phyloP scores from a whole-genome alignment of 2,797 vertebrate genomes.

The Chloroceryle amazona region DNA sequence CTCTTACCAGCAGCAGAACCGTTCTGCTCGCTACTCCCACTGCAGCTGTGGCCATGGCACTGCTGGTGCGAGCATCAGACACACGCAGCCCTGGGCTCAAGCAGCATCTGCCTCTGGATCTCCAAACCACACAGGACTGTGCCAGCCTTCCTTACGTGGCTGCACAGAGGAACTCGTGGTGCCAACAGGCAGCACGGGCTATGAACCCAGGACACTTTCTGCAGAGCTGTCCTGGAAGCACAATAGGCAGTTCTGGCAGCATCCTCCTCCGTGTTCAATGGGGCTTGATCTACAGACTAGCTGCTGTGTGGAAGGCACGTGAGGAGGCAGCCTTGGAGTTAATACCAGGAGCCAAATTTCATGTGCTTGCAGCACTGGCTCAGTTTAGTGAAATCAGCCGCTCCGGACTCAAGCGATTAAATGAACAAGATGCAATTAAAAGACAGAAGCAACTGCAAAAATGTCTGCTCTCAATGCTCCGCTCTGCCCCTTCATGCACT shows the following conservation, averaged over 20 bases:
- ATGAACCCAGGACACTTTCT: background rate
- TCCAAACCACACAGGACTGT: background rate
- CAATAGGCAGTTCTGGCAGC: background rate
- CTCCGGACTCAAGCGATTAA: background rate
- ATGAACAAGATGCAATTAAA: accelerated
- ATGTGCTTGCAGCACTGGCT: background rate
- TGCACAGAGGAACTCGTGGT: accelerated
- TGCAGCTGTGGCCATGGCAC: background rate
- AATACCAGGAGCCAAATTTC: background rate
- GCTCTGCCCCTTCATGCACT: background rate
- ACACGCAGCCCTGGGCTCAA: background rate
- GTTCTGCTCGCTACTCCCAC: background rate
- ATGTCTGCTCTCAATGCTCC: background rate
- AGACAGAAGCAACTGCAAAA: background rate
- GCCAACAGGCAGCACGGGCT: accelerated
- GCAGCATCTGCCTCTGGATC: accelerated
- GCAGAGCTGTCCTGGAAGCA: background rate
- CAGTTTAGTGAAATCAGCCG: background rate
- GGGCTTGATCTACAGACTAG: background rate
- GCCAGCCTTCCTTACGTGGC: background rate
- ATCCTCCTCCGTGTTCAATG: background rate
- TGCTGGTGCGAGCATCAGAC: background rate
- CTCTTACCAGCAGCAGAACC: background rate
- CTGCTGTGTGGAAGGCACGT: accelerated
- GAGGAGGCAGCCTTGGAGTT: background rate